Percentiles rank a stretch among this genome's conserved stretches.
phyloP scores from a whole-genome alignment of 64 coral and sea anemone species.

The Astreopora myriophthalma region DNA sequence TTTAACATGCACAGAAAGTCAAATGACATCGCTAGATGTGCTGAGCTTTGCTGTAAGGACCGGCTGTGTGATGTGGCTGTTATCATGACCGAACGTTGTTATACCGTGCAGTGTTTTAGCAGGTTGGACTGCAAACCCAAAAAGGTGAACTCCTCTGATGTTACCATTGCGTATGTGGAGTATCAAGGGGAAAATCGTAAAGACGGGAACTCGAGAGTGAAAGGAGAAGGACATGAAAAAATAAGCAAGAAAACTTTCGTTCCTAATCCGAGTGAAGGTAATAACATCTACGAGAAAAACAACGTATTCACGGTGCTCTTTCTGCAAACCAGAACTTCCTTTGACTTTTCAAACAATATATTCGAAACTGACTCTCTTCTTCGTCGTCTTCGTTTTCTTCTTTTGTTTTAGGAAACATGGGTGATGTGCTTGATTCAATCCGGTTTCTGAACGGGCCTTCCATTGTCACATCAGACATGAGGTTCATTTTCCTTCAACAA shows the following conservation, averaged over 20 bases:
- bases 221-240: not conserved
- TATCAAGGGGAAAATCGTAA: not conserved
- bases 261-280: slow-evolving; percentile 66
- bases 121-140: slow-evolving; percentile 51
- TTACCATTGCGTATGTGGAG: slow-evolving; percentile 48
- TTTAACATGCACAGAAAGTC: slow-evolving; percentile 59
- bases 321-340: not conserved
- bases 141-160: not conserved
- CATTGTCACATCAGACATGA: slow-evolving; percentile 55
- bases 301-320: not conserved
- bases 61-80: slow-evolving; percentile 64
- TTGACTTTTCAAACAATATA: too few species aligned
- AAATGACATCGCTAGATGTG: slow-evolving; percentile 58
- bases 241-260: slow-evolving; percentile 72
- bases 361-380: too few species aligned
- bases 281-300: not conserved
- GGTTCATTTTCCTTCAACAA: slow-evolving; percentile 69
- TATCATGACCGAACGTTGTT: slow-evolving; percentile 66
- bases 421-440: slow-evolving; percentile 59
- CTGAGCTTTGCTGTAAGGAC: slow-evolving; percentile 52
- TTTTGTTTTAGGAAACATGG: slow-evolving; percentile 47
- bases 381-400: not conserved
- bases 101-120: slow-evolving; percentile 76
- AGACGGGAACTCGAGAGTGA: not conserved
- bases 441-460: slow-evolving; percentile 87